phyloP scores from a whole-genome alignment of 2,113 vertebrate species.

The Oceanodroma tethys region DNA sequence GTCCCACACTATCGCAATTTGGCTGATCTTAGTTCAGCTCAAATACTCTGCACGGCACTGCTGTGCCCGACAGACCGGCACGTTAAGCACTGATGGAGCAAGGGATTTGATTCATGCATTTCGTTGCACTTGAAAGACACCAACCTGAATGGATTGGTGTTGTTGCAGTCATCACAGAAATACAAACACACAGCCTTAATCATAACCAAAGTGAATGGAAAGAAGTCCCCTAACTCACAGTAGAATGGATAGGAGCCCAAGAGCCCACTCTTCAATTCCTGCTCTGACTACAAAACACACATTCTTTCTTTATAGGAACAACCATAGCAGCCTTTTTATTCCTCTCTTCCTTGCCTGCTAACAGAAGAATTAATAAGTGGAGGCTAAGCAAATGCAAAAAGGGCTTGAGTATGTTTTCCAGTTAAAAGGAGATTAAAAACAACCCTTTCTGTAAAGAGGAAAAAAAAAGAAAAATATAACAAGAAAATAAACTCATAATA shows the following conservation, averaged over 20 bases:
- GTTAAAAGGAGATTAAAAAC: constrained; percentile 37
- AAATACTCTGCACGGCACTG: accelerated
- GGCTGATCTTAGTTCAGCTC: not conserved
- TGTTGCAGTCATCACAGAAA: not conserved
- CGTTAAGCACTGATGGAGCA: not conserved
- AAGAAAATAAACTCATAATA: not conserved
- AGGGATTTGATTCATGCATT: constrained; percentile 1
- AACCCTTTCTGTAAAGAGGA: not conserved
- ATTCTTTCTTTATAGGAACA: not conserved
- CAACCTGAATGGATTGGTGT: not conserved
- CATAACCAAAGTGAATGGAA: not conserved
- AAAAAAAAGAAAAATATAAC: not conserved
- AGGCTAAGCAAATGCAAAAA: constrained; percentile 54
- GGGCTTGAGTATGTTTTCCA: constrained; percentile 16
- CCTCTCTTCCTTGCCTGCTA: not conserved
- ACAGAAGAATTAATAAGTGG: constrained; percentile 14
- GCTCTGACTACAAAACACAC: constrained; percentile 7
- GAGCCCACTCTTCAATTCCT: not conserved
- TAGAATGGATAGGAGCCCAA: not conserved
- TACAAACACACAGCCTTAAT: not conserved
- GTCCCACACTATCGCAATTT: not conserved
- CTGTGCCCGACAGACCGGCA: not conserved
- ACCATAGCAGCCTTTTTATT: not conserved
- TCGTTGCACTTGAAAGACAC: constrained; percentile 3
- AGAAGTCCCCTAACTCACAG: not conserved